Evolutionary conservation across 2,797 vertebrate genomes (phyloP).

Genomic region (Spinus pinus): DNA sequence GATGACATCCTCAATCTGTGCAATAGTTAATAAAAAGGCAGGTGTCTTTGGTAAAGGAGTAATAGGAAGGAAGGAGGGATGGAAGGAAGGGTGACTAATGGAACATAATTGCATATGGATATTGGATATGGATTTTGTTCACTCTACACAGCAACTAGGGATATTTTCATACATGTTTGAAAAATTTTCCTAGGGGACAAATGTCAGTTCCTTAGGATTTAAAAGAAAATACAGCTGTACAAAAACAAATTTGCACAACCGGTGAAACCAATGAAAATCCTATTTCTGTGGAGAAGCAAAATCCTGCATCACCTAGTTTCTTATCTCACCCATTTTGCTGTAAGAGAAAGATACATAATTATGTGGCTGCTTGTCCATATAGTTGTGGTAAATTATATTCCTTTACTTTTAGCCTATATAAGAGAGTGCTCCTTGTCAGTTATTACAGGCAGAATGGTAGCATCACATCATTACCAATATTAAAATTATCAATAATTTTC

Average conservation of each 20-base stretch:
- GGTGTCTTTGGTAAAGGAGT: slow-evolving; percentile 11
- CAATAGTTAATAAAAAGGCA: not conserved
- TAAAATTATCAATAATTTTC: not conserved
- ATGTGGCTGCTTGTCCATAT: not conserved
- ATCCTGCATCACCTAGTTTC: slow-evolving; percentile 14
- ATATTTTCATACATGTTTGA: slow-evolving; percentile 37
- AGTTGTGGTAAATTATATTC: not conserved
- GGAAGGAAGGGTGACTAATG: slow-evolving; percentile 59
- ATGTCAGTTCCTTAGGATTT: not conserved
- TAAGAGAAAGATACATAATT: slow-evolving; percentile 56
- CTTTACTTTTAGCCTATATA: not conserved
- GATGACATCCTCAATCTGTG: not conserved
- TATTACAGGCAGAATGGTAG: not conserved
- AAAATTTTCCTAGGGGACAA: slow-evolving; percentile 48
- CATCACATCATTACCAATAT: not conserved
- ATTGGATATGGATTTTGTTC: slow-evolving; percentile 64
- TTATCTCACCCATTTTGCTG: slow-evolving; percentile 44
- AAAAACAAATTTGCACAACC: slow-evolving; percentile 42
- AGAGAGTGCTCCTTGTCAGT: not conserved
- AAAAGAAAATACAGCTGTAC: not conserved
- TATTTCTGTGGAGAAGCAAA: slow-evolving; percentile 33
- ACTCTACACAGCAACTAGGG: not conserved
- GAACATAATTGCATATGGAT: slow-evolving; percentile 56
- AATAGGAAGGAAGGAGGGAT: slow-evolving; percentile 4
- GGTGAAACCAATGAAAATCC: slow-evolving; percentile 37